These are phyloP conservation scores for Ciona savignyi DNA, from an alignment of 23 tunicate species.

Conservation along the genomic window DNA sequence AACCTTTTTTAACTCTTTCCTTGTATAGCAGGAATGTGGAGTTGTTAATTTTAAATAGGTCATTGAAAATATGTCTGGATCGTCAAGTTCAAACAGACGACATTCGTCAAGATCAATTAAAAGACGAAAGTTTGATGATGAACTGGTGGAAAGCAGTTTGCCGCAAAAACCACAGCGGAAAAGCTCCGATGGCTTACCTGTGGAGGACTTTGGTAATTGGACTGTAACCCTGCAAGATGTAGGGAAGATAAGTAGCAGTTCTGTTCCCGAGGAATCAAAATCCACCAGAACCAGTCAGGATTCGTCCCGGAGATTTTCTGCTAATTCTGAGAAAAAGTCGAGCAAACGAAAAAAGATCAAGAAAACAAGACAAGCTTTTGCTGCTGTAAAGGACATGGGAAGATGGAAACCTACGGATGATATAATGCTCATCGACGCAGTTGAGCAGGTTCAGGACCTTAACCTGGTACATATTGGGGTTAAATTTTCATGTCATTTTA, in stretches of 20 bases:
- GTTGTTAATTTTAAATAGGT: no score
- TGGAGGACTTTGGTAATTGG: constrained; percentile 10
- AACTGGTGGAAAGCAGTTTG: constrained; percentile 76
- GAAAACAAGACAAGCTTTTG: constrained; percentile 79
- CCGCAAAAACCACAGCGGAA: constrained; percentile 28
- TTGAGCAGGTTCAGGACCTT: constrained; percentile 54
- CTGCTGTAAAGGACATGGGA: constrained; percentile 88
- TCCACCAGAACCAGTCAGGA: neutral
- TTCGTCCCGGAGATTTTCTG: neutral
- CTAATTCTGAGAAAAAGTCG: neutral
- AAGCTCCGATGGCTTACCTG: constrained; percentile 27
- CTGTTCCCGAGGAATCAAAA: neutral
- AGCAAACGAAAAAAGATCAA: constrained; percentile 31
- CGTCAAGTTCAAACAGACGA: constrained; percentile 23
- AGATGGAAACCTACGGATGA: constrained; percentile 96
- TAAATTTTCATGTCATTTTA: constrained; percentile 84
- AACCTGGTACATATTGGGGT: constrained; percentile 53
- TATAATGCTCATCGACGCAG: constrained; percentile 68
- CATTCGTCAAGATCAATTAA: constrained; percentile 75
- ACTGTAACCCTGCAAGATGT: neutral
- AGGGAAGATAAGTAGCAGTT: neutral
- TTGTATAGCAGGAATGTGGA: no score
- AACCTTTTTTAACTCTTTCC: no score
- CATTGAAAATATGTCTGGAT: no score
- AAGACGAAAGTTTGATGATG: constrained; percentile 71